phyloP scores from a whole-genome alignment of 2,888 invertebrate genomes.

The Galerucella nymphaeae region DNA sequence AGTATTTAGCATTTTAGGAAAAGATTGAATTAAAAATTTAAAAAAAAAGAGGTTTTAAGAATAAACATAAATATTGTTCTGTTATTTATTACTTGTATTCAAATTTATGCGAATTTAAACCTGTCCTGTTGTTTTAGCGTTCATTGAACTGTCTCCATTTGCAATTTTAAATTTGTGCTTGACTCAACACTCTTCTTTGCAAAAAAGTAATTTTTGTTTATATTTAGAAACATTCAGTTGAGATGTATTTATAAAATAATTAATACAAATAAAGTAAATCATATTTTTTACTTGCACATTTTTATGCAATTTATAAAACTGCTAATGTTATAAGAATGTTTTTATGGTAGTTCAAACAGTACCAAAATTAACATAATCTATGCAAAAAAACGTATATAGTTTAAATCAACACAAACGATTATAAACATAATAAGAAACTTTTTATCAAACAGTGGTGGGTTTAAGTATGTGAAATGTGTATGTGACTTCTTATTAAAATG shows the following conservation, averaged over 20 bases:
- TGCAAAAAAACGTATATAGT: neutral
- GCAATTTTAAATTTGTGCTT: neutral
- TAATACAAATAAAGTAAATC: neutral
- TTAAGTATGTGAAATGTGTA: no score
- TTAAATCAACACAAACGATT: neutral
- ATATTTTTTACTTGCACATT: neutral
- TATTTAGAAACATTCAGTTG: neutral
- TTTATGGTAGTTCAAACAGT: neutral
- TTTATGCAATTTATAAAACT: neutral
- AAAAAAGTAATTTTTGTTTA: neutral
- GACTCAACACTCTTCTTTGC: neutral
- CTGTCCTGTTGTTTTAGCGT: neutral
- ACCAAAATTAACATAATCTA: neutral
- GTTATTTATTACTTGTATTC: neutral
- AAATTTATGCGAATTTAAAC: slow-evolving; percentile 1
- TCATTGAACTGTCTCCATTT: neutral
- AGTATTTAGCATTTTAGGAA: no score
- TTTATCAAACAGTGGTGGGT: neutral
- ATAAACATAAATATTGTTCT: neutral
- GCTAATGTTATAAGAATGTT: neutral
- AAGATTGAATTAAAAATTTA: no score
- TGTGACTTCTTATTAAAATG: no score
- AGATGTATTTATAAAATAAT: neutral
- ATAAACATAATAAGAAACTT: neutral
- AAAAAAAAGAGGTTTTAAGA: neutral